These are phyloP conservation scores for Cataglyphis altisquamis DNA, from an alignment of 2,888 invertebrate genomes.

Conservation along the genomic window DNA sequence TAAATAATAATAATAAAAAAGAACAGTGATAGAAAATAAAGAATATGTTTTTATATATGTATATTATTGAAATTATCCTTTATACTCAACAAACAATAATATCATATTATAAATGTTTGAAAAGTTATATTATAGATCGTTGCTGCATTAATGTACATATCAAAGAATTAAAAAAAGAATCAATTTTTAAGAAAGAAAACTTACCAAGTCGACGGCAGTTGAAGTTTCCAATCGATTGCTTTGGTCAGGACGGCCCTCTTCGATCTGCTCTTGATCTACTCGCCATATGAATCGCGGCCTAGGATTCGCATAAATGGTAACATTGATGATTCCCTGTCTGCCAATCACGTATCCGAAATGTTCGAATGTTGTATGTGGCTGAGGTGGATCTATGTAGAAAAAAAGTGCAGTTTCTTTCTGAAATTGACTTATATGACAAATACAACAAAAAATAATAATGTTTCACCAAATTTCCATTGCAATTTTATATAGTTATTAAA, in stretches of 20 bases:
- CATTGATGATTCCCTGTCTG: conserved; percentile 90
- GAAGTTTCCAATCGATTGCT: conserved; percentile 87
- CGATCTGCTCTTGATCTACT: conserved; percentile 88
- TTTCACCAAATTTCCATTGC: neutral
- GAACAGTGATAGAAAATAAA: neutral
- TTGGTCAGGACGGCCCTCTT: conserved; percentile 87
- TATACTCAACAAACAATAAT: neutral
- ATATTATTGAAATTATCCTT: neutral
- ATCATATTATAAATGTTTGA: neutral
- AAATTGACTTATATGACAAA: neutral
- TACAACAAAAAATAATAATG: neutral
- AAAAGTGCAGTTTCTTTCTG: neutral
- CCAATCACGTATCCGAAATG: conserved; percentile 92
- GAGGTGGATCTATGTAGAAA: conserved; percentile 89
- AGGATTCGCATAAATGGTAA: conserved; percentile 92
- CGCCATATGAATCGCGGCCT: conserved; percentile 91
- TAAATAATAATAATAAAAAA: neutral
- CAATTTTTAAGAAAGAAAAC: conserved; percentile 62
- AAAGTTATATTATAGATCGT: neutral
- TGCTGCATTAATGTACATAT: neutral
- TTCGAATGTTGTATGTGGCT: conserved; percentile 87
- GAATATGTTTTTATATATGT: neutral
- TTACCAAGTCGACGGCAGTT: conserved; percentile 86
- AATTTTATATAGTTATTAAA: neutral
- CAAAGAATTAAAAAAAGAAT: neutral